Evolutionary conservation across 53 echinoderm and acorn worm genomes (phyloP).

Genomic region (Echinometra lucunter): DNA sequence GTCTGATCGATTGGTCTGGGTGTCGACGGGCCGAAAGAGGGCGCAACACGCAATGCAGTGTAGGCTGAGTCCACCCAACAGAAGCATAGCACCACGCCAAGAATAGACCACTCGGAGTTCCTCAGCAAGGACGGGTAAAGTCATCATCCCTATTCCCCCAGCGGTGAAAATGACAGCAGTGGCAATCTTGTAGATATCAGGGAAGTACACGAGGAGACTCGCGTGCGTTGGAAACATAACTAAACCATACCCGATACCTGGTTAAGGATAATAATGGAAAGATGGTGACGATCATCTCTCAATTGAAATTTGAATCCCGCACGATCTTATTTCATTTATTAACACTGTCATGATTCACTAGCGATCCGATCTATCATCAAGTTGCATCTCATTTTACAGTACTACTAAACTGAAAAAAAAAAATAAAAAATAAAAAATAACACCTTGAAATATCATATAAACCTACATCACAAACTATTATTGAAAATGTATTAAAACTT

Average conservation of each 20-base stretch:
- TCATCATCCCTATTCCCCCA: conserved; percentile 42
- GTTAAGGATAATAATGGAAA: neutral
- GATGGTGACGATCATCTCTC: no score
- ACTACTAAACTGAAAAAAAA: no score
- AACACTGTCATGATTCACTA: no score
- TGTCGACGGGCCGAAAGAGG: neutral
- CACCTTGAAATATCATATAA: no score
- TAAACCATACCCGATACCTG: conserved; percentile 28
- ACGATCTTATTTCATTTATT: no score
- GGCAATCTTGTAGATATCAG: neutral
- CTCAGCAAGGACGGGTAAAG: conserved; percentile 3
- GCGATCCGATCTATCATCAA: no score
- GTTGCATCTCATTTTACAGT: no score
- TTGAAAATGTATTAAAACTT: no score
- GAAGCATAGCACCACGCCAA: conserved; percentile 36
- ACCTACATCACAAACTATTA: no score
- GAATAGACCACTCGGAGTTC: neutral
- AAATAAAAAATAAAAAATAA: no score
- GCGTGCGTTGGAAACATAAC: conserved; percentile 11
- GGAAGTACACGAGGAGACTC: conserved; percentile 18
- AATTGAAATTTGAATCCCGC: no score
- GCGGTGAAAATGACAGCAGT: conserved; percentile 20
- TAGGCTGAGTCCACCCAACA: conserved; percentile 21
- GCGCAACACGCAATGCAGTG: neutral
- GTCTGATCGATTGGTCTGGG: neutral